Base-by-base conservation (phyloP, 2,888 invertebrate genomes). In the Clistopyga incitator region DNA sequence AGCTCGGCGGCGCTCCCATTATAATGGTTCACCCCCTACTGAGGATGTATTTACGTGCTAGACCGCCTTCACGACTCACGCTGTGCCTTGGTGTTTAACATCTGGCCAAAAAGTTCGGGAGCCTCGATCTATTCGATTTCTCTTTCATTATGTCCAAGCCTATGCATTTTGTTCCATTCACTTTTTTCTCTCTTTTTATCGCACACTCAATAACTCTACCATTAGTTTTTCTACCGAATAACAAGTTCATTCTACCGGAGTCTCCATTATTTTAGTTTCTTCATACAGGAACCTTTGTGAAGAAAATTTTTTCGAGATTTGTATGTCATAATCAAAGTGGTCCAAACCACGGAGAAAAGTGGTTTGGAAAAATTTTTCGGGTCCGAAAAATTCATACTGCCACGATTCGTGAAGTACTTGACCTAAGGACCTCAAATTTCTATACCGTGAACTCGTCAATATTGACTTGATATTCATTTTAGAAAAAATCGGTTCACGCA, bases 31-130 rank as follows among this genome's bases (percentile, higher is more conserved):
- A 83, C 84, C 87, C 87, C 93, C 93, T 89, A 91, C 91, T 91
- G 92, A 89, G 92, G 91, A 92, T 90, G 92, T 92, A 92, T 93
- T 93, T 93, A 92, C 90, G 92, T 92, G 90, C 91, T 88, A 90
- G 91, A 91, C 89, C 90, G 90, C 90, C 91, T 90, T 90, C 89
- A 89, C 88, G 90, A 88, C 92, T 92, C 92, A 92, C 87, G 92
- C 92, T 91, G 92, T 89, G 92, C 89, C 89, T 89, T 88, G 88
- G 89, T 89, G 89, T 90, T 91, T 90, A 90, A 92, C 92, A 92
- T 92, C 92, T 92, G 92, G 91, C 89, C 89, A 87, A 89, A 90
- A 91, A 90, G 83, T 90, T 90, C 87, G 86, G 86, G 81, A 87
- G 87, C 67, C 70, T 70, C 75, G 81, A 76, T 84, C 61, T 54